These are phyloP conservation scores for Tursiops truncatus DNA, from an alignment of 2,113 vertebrate genomes.

Conservation along the genomic window DNA sequence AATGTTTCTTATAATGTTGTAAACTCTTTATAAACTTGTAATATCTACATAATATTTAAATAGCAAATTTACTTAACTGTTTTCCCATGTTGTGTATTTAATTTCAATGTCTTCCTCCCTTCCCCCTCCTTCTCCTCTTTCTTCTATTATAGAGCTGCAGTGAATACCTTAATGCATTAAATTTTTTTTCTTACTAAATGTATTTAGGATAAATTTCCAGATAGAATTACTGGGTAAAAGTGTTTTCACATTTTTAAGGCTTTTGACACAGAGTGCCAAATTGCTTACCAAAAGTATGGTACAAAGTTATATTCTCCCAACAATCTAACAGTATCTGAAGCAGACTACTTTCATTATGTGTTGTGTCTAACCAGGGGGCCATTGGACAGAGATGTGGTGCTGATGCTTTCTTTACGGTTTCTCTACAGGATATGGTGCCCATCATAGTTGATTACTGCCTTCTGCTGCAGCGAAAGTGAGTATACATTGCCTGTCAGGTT, in stretches of 20 bases:
- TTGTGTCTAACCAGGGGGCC: background rate
- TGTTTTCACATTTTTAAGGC: background rate
- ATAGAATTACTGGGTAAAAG: background rate
- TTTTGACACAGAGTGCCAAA: background rate
- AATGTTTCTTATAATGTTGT: slow-evolving; percentile 27
- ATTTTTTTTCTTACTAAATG: background rate
- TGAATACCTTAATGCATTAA: background rate
- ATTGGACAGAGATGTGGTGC: background rate
- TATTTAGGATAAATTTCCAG: slow-evolving; percentile 45
- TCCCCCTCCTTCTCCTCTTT: background rate
- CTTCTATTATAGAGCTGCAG: background rate
- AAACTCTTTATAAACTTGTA: background rate
- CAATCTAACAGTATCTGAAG: background rate
- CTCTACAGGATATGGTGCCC: slow-evolving; percentile 91
- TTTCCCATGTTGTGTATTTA: background rate
- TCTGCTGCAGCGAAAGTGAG: slow-evolving; percentile 94
- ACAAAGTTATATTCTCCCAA: background rate
- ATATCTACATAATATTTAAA: background rate
- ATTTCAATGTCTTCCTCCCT: background rate
- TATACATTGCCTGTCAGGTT: slow-evolving; percentile 4
- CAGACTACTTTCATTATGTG: background rate
- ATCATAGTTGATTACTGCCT: slow-evolving; percentile 96
- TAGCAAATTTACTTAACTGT: background rate
- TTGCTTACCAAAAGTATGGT: background rate
- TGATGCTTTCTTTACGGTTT: slow-evolving; percentile 62